Conservation (phyloP, 2,113 vertebrate genomes). For the Chroicocephalus ridibundus region DNA sequence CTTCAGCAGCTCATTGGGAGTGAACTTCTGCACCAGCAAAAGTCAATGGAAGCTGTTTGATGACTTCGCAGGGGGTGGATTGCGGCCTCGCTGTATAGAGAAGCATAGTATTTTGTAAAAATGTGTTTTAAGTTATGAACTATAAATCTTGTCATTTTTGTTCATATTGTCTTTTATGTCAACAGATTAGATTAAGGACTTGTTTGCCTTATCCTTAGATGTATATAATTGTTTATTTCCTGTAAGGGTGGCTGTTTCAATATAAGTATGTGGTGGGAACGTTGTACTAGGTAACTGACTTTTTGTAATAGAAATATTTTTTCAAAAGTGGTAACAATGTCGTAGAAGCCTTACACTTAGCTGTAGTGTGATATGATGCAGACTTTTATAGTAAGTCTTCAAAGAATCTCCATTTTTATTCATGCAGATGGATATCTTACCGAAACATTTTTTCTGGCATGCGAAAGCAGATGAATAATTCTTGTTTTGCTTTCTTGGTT, state of each 20-base stretch:
- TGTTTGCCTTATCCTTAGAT: not conserved
- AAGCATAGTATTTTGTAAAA: not conserved
- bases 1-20: not conserved
- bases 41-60: not conserved
- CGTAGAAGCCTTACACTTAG: not conserved
- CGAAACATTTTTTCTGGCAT: not conserved
- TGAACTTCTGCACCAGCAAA: not conserved
- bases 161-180: not conserved
- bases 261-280: not conserved
- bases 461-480: not conserved
- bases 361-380: not conserved
- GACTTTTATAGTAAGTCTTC: not conserved
- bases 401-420: not conserved
- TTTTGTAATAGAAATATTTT: not conserved
- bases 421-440: not conserved
- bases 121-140: not conserved
- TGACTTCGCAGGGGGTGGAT: not conserved
- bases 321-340: not conserved
- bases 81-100: fast-evolving
- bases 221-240: not conserved
- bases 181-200: not conserved
- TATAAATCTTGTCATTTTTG: not conserved
- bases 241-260: not conserved
- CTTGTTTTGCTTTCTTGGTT: not conserved
- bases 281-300: not conserved